Base-by-base conservation (phyloP, 1,140 invertebrate genomes). In the Parasteatoda tepidariorum region DNA sequence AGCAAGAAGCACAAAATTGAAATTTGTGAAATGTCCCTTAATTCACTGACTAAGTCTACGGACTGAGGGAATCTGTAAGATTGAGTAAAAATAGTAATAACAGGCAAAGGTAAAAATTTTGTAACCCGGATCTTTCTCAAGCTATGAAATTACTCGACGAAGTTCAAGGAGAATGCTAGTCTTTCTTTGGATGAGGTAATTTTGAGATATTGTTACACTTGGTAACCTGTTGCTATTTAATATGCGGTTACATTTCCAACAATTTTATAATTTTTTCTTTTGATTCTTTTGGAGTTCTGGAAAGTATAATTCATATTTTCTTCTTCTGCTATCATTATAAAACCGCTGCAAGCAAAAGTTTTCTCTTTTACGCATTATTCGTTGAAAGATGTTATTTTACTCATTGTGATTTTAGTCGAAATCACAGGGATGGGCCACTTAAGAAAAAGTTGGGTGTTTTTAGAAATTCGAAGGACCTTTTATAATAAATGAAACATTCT, bases 31-130 rank as follows among this genome's bases (percentile, higher is more conserved):
- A 22, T 30, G 13, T 34, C 78, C 78, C 78, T 70, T 59, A 70
- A 41, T 70, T 64, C 26, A 61, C 26, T 22, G 33, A 34, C 62
- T 22, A 62, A 62, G 24, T 62, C 59, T 30, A 33, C 57, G 28
- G 30, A 34, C 22, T 76, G 59, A 64, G 67, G 78, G 78, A 82
- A 82, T 70, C 64, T 70, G 66, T 70, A 82, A 82, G 78, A 82
- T 70, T 82, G 78, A 82, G 67, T 82, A 82, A 82, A 82, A 82
- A 70, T 82, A 82, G 78, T 82, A 82, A 82, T 82, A 82, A 82
- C 78, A 70, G 66, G 9, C 62, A 79, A 70, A 82, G 78, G 78
- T 70, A 82, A 82, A 82, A 82, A 70, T 68, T 71, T 70, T 38
- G 66, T 71, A 41, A 70, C 78, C 78, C 78, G 78, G 78, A 82